Base-by-base conservation (phyloP, 2,888 invertebrate genomes). In the Trypoxylon attenuatum region DNA sequence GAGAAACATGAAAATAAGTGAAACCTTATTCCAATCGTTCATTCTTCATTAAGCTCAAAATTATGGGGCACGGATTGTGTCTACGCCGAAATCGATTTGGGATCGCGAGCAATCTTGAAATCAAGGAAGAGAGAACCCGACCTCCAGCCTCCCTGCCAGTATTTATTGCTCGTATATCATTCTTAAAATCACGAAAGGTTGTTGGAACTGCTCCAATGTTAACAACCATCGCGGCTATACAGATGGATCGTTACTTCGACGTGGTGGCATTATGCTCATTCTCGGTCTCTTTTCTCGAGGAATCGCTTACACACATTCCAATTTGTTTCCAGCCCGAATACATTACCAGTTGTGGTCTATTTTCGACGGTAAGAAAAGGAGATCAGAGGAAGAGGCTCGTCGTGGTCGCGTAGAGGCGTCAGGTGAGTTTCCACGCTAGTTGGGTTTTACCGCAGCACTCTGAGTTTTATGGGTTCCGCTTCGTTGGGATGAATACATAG, bases 141-240 rank as follows among this genome's bases (percentile, higher is more conserved):
- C 33, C 10, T 16, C 46, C 21, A 38, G 27, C 39, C 21, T 39
- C 64, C 71, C 69, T 71, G 73, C 78, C 73, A 75, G 69, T 77
- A 77, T 81, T 79, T 81, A 80, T 68, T 76, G 77, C 69, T 70
- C 79, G 73, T 80, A 80, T 81, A 80, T 80, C 78, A 79, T 68
- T 66, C 56, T 43, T 51, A 62, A 56, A 56, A 53, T 58, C 55
- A 50, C 58, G 49, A 42, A 42, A 52, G 49, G 39, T 51, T 38
- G 15, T 50, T 22, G 49, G 52, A 43, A 55, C 27, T 33, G 42
- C 23, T 33, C 23, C 22, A 22, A 19, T 19, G 22, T 22, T 21
- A 50, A 21, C 13, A 10, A 13, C 33, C 5, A 8, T 38, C 23
- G 38, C 50, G 22, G 15, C 5, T 25, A 15, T 27, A 27, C 23